phyloP scores from a whole-genome alignment of 2,797 vertebrate genomes.

The Brachyrhaphis roseni region DNA sequence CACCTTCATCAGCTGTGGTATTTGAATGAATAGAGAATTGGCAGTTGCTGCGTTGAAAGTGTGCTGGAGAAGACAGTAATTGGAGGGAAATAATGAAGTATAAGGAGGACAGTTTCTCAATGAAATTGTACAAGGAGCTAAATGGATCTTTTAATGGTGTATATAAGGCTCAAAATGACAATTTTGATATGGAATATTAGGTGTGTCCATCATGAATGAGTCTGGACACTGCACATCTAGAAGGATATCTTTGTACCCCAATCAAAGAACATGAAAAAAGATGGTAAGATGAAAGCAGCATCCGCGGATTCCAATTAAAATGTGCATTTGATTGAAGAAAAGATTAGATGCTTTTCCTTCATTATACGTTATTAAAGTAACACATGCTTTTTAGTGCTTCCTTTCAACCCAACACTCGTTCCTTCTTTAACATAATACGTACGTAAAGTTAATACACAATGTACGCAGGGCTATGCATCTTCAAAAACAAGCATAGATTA shows the following conservation, averaged over 20 bases:
- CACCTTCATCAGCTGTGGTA: constrained; percentile 39
- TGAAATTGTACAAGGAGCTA: constrained; percentile 16
- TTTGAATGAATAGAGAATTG: constrained; percentile 47
- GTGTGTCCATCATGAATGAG: not conserved
- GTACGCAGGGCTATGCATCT: not conserved
- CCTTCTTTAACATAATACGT: constrained; percentile 10
- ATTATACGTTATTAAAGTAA: constrained; percentile 74
- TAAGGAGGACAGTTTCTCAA: constrained; percentile 8
- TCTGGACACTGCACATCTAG: constrained; percentile 38
- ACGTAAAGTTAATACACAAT: not conserved
- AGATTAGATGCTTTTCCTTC: constrained; percentile 64
- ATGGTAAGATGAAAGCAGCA: constrained; percentile 57
- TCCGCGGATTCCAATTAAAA: constrained; percentile 75
- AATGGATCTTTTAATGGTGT: not conserved
- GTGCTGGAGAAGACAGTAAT: constrained; percentile 35
- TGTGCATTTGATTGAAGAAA: constrained; percentile 72
- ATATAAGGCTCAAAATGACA: not conserved
- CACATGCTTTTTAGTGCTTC: constrained; percentile 58
- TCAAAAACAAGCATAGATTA: not conserved
- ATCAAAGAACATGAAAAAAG: constrained; percentile 46
- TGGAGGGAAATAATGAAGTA: constrained; percentile 15
- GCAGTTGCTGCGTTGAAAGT: constrained; percentile 26
- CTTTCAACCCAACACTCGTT: constrained; percentile 63
- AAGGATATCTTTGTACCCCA: constrained; percentile 17
- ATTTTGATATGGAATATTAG: not conserved